Base-by-base conservation (phyloP, 2,888 invertebrate species). In the Drosophila anomalata region DNA sequence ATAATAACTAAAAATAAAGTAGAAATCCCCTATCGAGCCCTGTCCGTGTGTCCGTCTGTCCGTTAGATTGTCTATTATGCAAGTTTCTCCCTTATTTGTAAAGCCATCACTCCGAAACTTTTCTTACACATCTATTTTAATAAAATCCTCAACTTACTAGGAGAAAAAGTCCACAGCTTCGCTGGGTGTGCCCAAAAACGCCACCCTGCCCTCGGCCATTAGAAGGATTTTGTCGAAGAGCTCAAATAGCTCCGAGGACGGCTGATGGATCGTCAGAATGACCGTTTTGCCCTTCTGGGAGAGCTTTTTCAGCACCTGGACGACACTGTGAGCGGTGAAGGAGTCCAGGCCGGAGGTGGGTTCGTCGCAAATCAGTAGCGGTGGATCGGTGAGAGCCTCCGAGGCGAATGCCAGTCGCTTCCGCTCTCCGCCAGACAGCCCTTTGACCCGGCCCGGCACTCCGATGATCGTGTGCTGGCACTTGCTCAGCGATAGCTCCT, bases 291-390 rank as follows among this genome's bases (percentile, higher is more conserved):
- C 97, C 81, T 95, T 95, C 83, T 94, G 94, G 1, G 96, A 95
- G 61, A 96, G 91, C 41, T 94, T 93, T 91, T 96, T 96, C 44
- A 96, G 92, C 52, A 96, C 96, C 91, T 96, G 95, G 17, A 98
- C 95, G 2, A 99, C 97, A 91, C 96, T 98, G 89, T 97, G 95
- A 0, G 99, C 99, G 97, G 98, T 99, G 88, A 96, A 98, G 0
- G 98, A 98, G 91, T 99, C 99, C 62, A 99, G 93, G 1, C 99
- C 98, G 0, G 98, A 98, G 0, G 99, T 99, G 0, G 99, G 99
- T 89, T 99, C 99, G 89, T 99, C 99, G 90, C 98, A 98, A 90
- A 99, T 97, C 94, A 99, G 95, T 46, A 99, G 92, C 0, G 97
- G 95, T 0, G 99, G 99, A 92, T 99, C 97, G 0, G 98, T 99